A percentile compares a stretch with the other conserved stretches of the same genome.
Conservation (phyloP, 2,888 invertebrate genomes). For the Scelioninae gen. 1 region DNA sequence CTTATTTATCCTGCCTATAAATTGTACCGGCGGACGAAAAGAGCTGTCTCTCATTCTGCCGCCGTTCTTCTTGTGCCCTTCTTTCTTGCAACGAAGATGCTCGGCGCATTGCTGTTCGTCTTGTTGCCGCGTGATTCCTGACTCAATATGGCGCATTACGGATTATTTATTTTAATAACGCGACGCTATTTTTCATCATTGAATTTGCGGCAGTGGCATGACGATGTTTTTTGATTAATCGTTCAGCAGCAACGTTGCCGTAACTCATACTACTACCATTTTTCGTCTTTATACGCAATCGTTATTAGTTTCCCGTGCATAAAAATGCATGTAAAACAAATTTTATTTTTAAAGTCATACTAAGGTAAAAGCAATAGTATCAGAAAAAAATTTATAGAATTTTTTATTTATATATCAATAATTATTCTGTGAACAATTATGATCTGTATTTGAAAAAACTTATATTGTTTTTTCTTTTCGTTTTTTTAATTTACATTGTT, state of each 20-base stretch:
- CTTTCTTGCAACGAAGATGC: constrained; percentile 8
- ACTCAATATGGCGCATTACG: constrained; percentile 55
- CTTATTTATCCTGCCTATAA: constrained; percentile 36
- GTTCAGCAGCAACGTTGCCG: constrained; percentile 6
- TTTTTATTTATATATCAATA: too few species aligned
- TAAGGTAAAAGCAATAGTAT: too few species aligned
- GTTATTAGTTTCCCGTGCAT: not conserved
- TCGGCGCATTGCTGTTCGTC: constrained; percentile 45
- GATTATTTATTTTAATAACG: constrained; percentile 58
- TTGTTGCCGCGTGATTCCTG: constrained; percentile 44
- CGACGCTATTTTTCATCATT: constrained; percentile 50
- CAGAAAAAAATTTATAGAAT: too few species aligned
- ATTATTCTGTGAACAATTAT: too few species aligned
- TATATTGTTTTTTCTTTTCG: too few species aligned
- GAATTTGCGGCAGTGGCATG: constrained; percentile 23
- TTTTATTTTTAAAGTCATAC: too few species aligned
- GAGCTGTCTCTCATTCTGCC: constrained; percentile 36
- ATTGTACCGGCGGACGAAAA: constrained; percentile 38
- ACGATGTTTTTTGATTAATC: constrained; percentile 41
- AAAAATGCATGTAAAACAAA: too few species aligned
- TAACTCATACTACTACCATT: not conserved
- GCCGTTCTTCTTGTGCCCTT: constrained; percentile 15
- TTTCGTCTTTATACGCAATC: not conserved
- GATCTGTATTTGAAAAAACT: too few species aligned
- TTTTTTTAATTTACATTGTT: too few species aligned